Evolutionary conservation across 2,113 vertebrate species (phyloP).

Genomic region (Indicator maculatus): DNA sequence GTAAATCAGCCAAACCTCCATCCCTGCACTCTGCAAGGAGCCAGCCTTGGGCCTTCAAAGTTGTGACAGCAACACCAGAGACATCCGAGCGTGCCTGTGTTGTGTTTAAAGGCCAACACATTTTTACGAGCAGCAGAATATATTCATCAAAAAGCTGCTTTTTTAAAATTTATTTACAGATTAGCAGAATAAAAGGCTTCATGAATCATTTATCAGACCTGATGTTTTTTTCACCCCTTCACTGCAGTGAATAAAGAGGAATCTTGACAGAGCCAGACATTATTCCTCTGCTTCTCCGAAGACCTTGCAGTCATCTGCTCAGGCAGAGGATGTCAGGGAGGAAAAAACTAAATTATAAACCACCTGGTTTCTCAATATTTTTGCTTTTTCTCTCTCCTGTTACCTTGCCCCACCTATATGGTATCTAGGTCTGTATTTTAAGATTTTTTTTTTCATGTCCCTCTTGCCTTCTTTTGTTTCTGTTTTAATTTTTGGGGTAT

Average conservation of each 20-base stretch:
- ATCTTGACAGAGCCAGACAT: conserved; percentile 35
- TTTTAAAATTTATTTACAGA: conserved; percentile 71
- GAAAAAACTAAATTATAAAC: not conserved
- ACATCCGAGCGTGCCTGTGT: not conserved
- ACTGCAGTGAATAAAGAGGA: conserved; percentile 7
- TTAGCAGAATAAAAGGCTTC: conserved; percentile 65
- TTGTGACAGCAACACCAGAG: not conserved
- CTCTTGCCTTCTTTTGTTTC: conserved; percentile 32
- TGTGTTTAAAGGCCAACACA: conserved; percentile 26
- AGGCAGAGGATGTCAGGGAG: not conserved
- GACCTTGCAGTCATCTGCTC: not conserved
- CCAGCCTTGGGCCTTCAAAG: not conserved
- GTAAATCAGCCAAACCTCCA: not conserved
- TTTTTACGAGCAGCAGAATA: conserved; percentile 63
- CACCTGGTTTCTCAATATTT: conserved; percentile 23
- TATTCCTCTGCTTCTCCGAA: conserved; percentile 30
- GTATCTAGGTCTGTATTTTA: conserved; percentile 57
- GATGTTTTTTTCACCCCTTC: conserved; percentile 37
- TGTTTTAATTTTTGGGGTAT: not conserved
- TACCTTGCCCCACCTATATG: conserved; percentile 24
- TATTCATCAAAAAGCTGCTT: conserved; percentile 67
- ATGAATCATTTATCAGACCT: conserved; percentile 72
- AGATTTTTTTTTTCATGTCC: conserved; percentile 25
- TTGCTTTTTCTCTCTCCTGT: conserved; percentile 32
- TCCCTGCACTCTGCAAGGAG: not conserved